Percentiles rank a stretch among this genome's conserved stretches.
Conservation (phyloP, 1,140 invertebrate genomes). For the Calliphora vicina region DNA sequence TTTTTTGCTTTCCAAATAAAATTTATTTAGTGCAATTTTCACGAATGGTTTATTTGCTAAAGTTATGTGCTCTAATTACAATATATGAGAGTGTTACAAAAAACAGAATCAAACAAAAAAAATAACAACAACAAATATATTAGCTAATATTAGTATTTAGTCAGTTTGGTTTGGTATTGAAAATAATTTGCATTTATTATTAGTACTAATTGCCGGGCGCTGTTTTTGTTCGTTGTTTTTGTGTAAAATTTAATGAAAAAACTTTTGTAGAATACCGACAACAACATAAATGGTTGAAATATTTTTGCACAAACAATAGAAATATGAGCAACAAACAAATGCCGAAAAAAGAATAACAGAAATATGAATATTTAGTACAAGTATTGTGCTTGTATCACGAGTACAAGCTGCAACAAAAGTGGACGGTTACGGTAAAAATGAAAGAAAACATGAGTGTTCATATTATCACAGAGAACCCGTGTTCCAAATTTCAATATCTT, state of each 20-base stretch:
- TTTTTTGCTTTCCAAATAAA: not conserved
- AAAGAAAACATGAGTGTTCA: too few species aligned
- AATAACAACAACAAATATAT: not conserved
- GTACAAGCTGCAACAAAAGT: too few species aligned
- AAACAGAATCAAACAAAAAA: not conserved
- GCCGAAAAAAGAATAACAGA: too few species aligned
- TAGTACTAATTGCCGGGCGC: not conserved
- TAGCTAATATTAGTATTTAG: not conserved
- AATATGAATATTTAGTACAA: too few species aligned
- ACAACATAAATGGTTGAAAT: not conserved
- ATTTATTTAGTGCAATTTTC: not conserved
- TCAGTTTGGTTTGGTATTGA: not conserved
- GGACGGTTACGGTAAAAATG: too few species aligned
- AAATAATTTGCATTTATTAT: slow-evolving; percentile 14
- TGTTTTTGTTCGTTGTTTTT: not conserved
- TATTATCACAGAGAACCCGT: too few species aligned
- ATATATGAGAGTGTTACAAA: not conserved
- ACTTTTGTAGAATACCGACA: not conserved
- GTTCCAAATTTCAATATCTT: too few species aligned
- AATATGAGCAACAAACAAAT: too few species aligned
- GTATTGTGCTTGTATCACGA: too few species aligned
- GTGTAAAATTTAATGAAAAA: not conserved
- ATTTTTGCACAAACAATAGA: not conserved
- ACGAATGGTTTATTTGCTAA: not conserved
- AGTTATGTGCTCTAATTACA: slow-evolving; percentile 8